Conservation (phyloP, 2,888 invertebrate species). For the Cylindroiulus punctatus region DNA sequence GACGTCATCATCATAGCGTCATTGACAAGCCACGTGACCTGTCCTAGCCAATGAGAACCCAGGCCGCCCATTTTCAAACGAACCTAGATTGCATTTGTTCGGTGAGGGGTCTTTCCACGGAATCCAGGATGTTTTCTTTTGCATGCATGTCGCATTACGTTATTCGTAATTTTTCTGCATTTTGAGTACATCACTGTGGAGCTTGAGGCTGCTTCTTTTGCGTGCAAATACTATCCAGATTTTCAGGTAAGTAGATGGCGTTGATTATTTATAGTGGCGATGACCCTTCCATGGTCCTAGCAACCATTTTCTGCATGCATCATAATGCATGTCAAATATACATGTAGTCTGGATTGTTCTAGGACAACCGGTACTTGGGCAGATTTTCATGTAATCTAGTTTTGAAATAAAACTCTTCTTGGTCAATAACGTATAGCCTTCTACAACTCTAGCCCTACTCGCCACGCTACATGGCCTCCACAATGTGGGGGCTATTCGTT, state of each 20-base stretch:
- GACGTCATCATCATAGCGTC: neutral
- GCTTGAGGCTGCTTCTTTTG: neutral
- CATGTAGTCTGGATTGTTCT: neutral
- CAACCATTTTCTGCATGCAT: neutral
- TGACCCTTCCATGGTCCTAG: neutral
- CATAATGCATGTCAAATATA: neutral
- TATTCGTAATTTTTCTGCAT: neutral
- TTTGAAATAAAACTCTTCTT: neutral
- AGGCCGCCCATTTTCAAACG: neutral
- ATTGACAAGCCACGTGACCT: neutral
- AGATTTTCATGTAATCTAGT: neutral
- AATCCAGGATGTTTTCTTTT: neutral
- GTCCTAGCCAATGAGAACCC: neutral
- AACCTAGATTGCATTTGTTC: constrained; percentile 7
- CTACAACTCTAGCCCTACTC: neutral
- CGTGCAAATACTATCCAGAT: neutral
- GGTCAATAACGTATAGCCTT: neutral
- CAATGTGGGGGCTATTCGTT: constrained; percentile 8
- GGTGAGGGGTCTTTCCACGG: neutral
- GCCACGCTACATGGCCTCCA: neutral
- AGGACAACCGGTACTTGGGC: neutral
- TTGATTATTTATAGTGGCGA: neutral
- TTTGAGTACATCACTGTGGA: neutral
- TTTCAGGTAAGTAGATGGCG: neutral
- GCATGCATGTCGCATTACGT: neutral